phyloP scores from a whole-genome alignment of 2,797 vertebrate species.

The Sebastiscus albofasciatus region DNA sequence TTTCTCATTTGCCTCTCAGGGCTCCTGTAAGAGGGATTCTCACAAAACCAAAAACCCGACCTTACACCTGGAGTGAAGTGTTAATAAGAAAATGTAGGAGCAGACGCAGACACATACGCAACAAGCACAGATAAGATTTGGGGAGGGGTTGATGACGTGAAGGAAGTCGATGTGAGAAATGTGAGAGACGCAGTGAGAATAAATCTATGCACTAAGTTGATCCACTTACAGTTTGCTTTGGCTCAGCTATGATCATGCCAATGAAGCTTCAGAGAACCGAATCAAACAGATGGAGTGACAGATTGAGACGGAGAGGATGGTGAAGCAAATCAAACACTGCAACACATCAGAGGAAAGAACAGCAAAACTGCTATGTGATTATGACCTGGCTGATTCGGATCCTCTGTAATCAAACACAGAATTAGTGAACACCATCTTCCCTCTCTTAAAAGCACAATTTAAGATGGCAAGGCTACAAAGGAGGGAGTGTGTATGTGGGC shows the following conservation, averaged over 20 bases:
- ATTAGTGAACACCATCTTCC: neutral
- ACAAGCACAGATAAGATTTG: neutral
- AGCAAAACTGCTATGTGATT: neutral
- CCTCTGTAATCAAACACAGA: neutral
- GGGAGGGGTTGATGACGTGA: neutral
- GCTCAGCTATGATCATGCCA: neutral
- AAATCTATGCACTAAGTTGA: neutral
- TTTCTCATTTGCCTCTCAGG: no score
- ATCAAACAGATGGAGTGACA: neutral
- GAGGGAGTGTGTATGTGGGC: neutral
- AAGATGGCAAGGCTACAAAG: neutral
- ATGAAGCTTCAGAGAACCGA: neutral
- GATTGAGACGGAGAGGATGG: neutral
- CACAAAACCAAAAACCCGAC: neutral
- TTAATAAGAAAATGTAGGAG: neutral
- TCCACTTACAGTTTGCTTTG: neutral
- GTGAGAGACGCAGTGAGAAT: neutral
- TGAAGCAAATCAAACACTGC: conserved; percentile 7
- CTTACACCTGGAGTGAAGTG: conserved; percentile 8
- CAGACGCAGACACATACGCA: conserved; percentile 3
- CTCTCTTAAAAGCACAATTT: neutral
- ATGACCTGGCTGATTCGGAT: neutral
- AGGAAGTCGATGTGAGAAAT: neutral
- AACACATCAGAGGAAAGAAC: conserved; percentile 9
- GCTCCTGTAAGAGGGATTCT: neutral